These are phyloP conservation scores for Megalops atlanticus DNA, from an alignment of 2,113 vertebrate species.

Conservation along the genomic window DNA sequence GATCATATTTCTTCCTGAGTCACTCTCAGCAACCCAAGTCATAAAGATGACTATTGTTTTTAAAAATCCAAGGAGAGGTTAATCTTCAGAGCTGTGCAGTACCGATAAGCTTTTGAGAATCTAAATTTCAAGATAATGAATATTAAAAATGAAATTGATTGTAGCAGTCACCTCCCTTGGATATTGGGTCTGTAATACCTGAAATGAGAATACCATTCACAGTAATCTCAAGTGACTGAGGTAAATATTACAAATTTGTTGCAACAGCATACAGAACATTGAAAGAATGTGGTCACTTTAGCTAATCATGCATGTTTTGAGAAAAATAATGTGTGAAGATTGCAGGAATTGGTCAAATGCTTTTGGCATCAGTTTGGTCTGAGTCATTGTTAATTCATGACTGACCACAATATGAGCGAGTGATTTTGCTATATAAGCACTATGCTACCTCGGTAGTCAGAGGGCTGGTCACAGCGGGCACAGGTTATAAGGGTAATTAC, in stretches of 20 bases:
- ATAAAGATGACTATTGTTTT: slow-evolving; percentile 34
- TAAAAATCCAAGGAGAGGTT: slow-evolving; percentile 57
- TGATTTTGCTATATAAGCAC: no score
- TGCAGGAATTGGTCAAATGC: not conserved
- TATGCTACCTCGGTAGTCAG: no score
- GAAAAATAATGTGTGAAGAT: no score
- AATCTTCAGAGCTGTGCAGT: slow-evolving; percentile 57
- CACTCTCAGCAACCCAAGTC: not conserved
- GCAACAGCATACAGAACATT: not conserved
- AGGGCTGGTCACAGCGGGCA: no score
- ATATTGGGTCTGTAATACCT: not conserved
- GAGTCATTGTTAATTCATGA: no score
- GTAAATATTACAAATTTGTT: not conserved
- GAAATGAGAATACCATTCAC: not conserved
- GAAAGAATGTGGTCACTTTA: not conserved
- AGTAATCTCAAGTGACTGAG: not conserved
- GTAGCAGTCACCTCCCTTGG: not conserved
- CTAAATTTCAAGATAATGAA: not conserved
- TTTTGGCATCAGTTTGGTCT: not conserved
- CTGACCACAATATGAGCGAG: no score
- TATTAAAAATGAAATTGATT: not conserved
- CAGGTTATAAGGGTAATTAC: no score
- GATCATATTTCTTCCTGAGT: not conserved
- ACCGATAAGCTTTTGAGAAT: slow-evolving; percentile 59
- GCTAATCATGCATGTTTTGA: not conserved